Evolutionary conservation across 2,113 vertebrate genomes (phyloP), one percentile per base, ranked within the genome.

Genomic region (Gambusia holbrooki): DNA sequence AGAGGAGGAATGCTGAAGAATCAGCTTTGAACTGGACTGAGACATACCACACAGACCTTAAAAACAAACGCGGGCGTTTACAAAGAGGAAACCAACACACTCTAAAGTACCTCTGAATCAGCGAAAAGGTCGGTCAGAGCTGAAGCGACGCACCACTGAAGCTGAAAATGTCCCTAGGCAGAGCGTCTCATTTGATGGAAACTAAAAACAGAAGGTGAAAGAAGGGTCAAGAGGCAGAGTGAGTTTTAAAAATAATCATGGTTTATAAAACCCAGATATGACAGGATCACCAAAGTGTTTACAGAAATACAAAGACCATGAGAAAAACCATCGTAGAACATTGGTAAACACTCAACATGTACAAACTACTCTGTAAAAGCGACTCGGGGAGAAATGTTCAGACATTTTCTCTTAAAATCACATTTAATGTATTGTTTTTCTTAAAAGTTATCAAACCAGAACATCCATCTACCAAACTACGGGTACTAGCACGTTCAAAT

Each of bases 401-500:
- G 73, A 94, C 92, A 86, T 86, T 85, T 94, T 94, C 95, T 96
- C 94, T 95, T 87, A 94, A 96, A 96, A 96, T 96, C 96, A 98
- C 96, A 95, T 93, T 87, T 78, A 96, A 95, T 92, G 90, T 93
- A 22, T 70, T 92, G 91, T 71, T 93, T 93, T 92, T 48, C 73
- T 93, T 93, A 83, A 90, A 92, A 92, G 90, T 93, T 94, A 94
- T 88, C 82, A 89, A 91, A 93, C 83, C 81, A 96, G 93, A 95
- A 97, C 96, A 96, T 96, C 95, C 94, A 96, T 93, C 95, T 96
- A 97, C 89, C 88, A 96, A 90, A 96, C 96, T 96, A 97, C 95
- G 95, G 92, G 94, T 83, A 93, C 96, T 93, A 93, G 96, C 94
- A 97, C 96, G 89, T 94, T 95, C 89, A 94, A 92, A 95, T 97